phyloP scores from a whole-genome alignment of 2,888 invertebrate genomes.

The Philereme vetulata region DNA sequence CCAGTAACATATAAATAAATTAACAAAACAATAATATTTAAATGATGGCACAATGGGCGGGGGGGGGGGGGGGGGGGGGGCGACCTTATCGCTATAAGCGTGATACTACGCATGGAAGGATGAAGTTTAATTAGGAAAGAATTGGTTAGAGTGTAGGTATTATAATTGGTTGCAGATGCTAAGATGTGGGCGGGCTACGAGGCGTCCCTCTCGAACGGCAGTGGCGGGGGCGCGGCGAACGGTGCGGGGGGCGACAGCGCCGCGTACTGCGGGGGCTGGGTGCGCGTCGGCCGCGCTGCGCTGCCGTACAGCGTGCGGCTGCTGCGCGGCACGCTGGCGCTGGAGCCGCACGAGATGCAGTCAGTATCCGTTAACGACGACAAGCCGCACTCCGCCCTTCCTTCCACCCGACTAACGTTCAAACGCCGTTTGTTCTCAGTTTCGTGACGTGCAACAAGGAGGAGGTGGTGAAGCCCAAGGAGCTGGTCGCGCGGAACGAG shows the following conservation, averaged over 20 bases:
- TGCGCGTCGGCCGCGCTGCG: slow-evolving; percentile 60
- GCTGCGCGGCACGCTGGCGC: slow-evolving; percentile 57
- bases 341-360: slow-evolving; percentile 50
- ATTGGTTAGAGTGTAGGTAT: neutral
- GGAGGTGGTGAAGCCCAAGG: slow-evolving; percentile 43
- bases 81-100: too few relatives aligned
- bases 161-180: slow-evolving; percentile 47
- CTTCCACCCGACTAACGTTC: neutral
- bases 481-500: slow-evolving; percentile 60
- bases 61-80: too few relatives aligned
- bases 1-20: too few relatives aligned
- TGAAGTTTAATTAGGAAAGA: too few relatives aligned
- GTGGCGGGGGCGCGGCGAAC: slow-evolving; percentile 28
- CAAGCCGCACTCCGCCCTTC: neutral
- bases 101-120: too few relatives aligned
- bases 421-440: slow-evolving; percentile 39
- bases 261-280: slow-evolving; percentile 71
- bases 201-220: slow-evolving; percentile 7
- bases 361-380: slow-evolving; percentile 37
- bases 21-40: too few relatives aligned
- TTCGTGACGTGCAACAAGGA: slow-evolving; percentile 53
- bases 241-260: slow-evolving; percentile 35
- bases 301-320: slow-evolving; percentile 69
- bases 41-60: too few relatives aligned
- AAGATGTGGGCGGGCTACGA: slow-evolving; percentile 56